A percentile compares a stretch with the other conserved stretches of the same genome.
These are phyloP conservation scores for Physocephala rufipes DNA, from an alignment of 2,888 invertebrate species.

Conservation along the genomic window DNA sequence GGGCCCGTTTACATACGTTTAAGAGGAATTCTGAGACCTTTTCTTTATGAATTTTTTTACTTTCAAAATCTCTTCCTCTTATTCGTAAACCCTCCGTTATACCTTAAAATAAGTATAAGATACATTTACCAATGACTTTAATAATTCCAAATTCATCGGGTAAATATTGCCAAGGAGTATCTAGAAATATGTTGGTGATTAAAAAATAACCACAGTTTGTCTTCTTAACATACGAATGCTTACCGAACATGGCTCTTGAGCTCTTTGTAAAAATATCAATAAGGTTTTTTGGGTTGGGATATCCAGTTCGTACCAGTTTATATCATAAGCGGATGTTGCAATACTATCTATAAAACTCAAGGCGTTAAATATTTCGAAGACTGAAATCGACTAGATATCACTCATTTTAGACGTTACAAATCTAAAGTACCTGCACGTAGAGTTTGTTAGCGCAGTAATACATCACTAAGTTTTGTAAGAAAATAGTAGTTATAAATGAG, in stretches of 20 bases:
- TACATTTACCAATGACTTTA: conserved; percentile 43
- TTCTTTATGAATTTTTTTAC: no score
- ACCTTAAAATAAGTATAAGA: conserved; percentile 48
- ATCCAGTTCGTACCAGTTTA: conserved; percentile 41
- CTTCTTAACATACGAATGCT: conserved; percentile 3
- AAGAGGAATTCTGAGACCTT: no score
- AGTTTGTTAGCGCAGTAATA: conserved; percentile 47
- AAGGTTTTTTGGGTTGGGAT: conserved; percentile 42
- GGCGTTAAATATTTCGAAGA: background rate
- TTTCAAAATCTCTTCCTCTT: no score
- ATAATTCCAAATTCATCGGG: conserved; percentile 46
- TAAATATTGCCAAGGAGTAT: conserved; percentile 45
- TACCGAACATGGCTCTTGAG: conserved; percentile 46
- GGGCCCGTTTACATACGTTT: no score
- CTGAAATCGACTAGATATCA: conserved; percentile 34
- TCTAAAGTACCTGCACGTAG: conserved; percentile 36
- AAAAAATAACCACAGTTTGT: conserved; percentile 3
- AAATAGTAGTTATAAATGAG: conserved; percentile 43
- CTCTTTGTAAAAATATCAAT: conserved; percentile 43
- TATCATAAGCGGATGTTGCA: conserved; percentile 43
- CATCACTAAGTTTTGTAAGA: conserved; percentile 43
- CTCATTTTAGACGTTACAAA: background rate
- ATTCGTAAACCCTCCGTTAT: conserved; percentile 19
- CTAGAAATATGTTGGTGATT: conserved; percentile 26
- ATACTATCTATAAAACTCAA: conserved; percentile 37